phyloP scores from a whole-genome alignment of 2,113 vertebrate species.

The Motacilla alba region DNA sequence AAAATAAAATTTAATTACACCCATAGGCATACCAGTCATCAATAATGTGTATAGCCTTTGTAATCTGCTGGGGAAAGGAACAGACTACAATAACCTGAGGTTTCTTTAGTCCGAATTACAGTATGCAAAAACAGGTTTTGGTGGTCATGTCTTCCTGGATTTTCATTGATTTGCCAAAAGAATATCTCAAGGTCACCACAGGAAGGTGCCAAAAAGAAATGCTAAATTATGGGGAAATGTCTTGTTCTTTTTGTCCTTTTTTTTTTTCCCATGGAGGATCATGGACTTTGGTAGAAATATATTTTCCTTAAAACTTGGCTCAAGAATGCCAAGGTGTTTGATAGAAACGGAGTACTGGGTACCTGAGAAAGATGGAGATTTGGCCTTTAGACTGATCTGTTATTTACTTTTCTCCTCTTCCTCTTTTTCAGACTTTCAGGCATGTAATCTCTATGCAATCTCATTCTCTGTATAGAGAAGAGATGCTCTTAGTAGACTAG shows the following conservation, averaged over 20 bases:
- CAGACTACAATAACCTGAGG: background rate
- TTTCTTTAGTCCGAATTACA: background rate
- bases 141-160: background rate
- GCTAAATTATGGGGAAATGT: fast-evolving
- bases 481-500: too few species aligned
- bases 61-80: background rate
- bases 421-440: background rate
- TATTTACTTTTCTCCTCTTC: background rate
- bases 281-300: background rate
- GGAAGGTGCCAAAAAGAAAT: background rate
- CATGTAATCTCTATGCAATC: background rate
- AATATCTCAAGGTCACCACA: background rate
- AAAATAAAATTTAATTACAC: background rate
- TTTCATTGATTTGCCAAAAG: background rate
- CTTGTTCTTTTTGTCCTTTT: background rate
- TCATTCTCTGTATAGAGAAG: background rate
- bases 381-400: background rate
- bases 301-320: background rate
- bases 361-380: background rate
- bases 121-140: background rate
- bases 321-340: background rate
- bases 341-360: background rate
- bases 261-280: background rate
- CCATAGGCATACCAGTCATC: background rate
- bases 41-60: background rate